phyloP scores from a whole-genome alignment of 2,888 invertebrate genomes.

The Oegoconia quadripuncta region DNA sequence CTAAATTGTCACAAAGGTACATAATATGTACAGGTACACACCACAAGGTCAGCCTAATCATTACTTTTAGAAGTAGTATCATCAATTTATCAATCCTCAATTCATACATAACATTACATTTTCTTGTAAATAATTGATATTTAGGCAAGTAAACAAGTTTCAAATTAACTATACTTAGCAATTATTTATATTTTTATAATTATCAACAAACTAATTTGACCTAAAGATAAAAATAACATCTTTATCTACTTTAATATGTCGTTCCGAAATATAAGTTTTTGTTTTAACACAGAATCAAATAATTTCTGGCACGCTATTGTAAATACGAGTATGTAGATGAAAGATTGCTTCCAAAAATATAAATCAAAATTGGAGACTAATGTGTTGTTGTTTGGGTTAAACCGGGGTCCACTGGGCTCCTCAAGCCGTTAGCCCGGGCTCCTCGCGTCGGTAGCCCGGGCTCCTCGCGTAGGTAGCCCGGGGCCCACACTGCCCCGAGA shows the following conservation, averaged over 20 bases:
- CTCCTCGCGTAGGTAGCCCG: conserved; percentile 5
- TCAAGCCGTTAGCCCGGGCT: no score
- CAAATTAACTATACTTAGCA: conserved; percentile 31
- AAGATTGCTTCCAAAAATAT: conserved; percentile 48
- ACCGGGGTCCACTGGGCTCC: not conserved
- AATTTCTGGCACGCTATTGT: conserved; percentile 27
- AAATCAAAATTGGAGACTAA: conserved; percentile 22
- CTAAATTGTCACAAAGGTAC: no score
- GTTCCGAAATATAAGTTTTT: conserved; percentile 26
- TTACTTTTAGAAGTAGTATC: conserved; percentile 24
- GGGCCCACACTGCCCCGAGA: not conserved
- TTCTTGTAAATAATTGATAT: conserved; percentile 43
- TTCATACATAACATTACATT: conserved; percentile 27
- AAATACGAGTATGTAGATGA: conserved; percentile 24
- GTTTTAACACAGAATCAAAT: conserved; percentile 34
- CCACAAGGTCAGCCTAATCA: no score
- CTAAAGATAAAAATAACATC: conserved; percentile 31
- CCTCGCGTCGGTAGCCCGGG: conserved; percentile 12
- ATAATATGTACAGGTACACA: no score
- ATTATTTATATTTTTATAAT: conserved; percentile 26
- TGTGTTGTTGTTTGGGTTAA: conserved; percentile 7
- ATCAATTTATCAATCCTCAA: no score
- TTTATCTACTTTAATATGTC: conserved; percentile 29
- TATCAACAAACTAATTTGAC: conserved; percentile 34
- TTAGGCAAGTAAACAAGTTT: conserved; percentile 37